These are phyloP conservation scores for Neogobius melanostomus DNA, from an alignment of 2,113 vertebrate genomes.

Conservation along the genomic window DNA sequence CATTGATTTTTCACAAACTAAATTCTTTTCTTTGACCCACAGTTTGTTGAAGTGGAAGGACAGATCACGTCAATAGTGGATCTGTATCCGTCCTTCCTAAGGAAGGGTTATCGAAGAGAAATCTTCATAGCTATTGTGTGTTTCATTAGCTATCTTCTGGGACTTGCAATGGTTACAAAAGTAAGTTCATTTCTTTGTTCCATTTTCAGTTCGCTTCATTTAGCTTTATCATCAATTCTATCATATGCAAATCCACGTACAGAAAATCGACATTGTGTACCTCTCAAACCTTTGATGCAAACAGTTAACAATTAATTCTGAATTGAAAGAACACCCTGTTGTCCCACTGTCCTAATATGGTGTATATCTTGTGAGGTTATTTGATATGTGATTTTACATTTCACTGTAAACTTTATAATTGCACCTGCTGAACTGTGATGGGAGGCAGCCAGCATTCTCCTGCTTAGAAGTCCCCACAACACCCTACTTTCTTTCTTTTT, in stretches of 20 bases:
- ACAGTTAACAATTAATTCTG: too few species aligned
- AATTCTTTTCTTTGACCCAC: constrained; percentile 49
- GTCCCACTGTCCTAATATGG: constrained; percentile 56
- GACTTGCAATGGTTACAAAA: constrained; percentile 97
- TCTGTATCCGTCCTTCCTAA: constrained; percentile 96
- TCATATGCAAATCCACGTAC: too few species aligned
- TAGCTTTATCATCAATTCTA: too few species aligned
- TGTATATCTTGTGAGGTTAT: constrained; percentile 48
- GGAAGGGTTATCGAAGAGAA: constrained; percentile 97
- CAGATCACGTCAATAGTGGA: constrained; percentile 99
- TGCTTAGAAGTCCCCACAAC: constrained; percentile 20
- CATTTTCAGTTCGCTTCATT: constrained; percentile 4
- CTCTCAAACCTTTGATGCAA: too few species aligned
- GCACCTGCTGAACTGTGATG: constrained; percentile 73
- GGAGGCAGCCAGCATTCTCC: constrained; percentile 54
- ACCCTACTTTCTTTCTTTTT: constrained; percentile 11
- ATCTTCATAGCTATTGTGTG: constrained; percentile 97
- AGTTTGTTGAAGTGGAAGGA: constrained; percentile 99
- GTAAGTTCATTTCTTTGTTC: constrained; percentile 74
- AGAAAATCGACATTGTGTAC: too few species aligned
- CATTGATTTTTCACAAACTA: constrained; percentile 24
- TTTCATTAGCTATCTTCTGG: constrained; percentile 95
- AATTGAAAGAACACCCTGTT: not conserved
- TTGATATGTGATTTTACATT: constrained; percentile 63
- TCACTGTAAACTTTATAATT: constrained; percentile 49